A percentile compares a stretch with the other conserved stretches of the same genome.
Evolutionary conservation across 2,888 invertebrate species (phyloP).

Genomic region (Lottia gigantea): DNA sequence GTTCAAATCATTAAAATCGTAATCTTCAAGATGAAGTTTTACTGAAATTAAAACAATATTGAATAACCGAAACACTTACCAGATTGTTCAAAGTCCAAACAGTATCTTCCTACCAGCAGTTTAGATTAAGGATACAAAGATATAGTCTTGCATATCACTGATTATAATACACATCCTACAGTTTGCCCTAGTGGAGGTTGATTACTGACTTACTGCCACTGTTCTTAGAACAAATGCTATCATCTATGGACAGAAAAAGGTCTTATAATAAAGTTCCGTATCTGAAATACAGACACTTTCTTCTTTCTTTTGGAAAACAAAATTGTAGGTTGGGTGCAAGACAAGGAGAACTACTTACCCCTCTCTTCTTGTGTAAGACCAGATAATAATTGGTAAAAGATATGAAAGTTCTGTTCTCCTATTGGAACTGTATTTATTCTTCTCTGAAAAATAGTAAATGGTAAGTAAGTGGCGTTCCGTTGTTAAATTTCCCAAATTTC

Average conservation of each 20-base stretch:
- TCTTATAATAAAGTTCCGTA: too few relatives aligned
- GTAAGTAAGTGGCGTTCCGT: background rate
- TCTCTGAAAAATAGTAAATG: constrained; percentile 73
- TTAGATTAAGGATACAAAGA: too few relatives aligned
- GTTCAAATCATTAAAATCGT: constrained; percentile 82
- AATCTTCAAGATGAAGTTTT: constrained; percentile 88
- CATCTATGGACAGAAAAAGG: too few relatives aligned
- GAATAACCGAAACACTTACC: too few relatives aligned
- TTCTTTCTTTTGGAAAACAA: background rate
- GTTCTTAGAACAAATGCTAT: too few relatives aligned
- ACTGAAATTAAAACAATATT: constrained; percentile 68
- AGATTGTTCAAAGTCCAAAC: too few relatives aligned
- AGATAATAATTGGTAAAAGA: constrained; percentile 95
- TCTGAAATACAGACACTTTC: background rate
- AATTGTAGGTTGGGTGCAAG: background rate
- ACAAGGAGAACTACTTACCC: constrained; percentile 65
- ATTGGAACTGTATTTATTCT: constrained; percentile 87
- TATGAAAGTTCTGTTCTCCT: constrained; percentile 94
- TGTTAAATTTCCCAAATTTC: too few relatives aligned
- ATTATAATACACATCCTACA: too few relatives aligned
- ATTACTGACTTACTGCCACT: too few relatives aligned
- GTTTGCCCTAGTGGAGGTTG: too few relatives aligned
- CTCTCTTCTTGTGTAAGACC: constrained; percentile 88
- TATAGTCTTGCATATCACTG: too few relatives aligned
- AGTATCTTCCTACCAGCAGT: too few relatives aligned